Conservation (phyloP, 2,113 vertebrate genomes). For the Coryphaenoides rupestris region DNA sequence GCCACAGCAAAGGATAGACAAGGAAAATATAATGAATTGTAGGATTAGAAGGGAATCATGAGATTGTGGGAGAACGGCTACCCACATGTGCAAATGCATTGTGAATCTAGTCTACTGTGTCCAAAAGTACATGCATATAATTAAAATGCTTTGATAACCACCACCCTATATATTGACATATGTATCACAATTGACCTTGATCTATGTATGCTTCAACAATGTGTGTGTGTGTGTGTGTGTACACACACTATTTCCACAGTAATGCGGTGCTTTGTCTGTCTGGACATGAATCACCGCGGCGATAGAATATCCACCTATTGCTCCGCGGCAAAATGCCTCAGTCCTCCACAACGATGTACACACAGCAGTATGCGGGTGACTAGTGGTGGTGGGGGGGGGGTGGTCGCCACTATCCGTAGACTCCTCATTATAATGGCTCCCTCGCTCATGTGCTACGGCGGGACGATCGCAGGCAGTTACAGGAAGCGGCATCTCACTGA, state of each 20-base stretch:
- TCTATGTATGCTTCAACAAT: no score
- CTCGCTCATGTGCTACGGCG: conserved; percentile 2
- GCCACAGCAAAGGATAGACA: conserved; percentile 32
- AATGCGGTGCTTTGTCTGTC: neutral
- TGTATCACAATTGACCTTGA: no score
- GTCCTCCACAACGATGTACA: conserved; percentile 20
- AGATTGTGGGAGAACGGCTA: no score
- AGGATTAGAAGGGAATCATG: no score
- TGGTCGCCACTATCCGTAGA: conserved; percentile 33
- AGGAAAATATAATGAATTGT: no score
- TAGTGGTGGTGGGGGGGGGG: neutral
- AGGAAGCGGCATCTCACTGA: conserved; percentile 11
- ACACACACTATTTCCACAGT: no score
- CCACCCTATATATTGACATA: no score
- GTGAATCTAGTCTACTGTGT: no score
- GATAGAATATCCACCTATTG: conserved; percentile 36
- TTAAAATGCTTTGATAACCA: no score
- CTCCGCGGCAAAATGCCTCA: conserved; percentile 31
- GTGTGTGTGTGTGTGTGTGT: neutral
- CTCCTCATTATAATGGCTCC: conserved; percentile 29
- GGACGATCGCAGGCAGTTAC: conserved; percentile 10
- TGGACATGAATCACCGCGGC: conserved; percentile 42
- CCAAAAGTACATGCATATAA: no score
- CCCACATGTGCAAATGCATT: no score
- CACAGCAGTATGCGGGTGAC: conserved; percentile 20